Conservation (phyloP, 1,140 invertebrate genomes). For the Procambarus clarkii region DNA sequence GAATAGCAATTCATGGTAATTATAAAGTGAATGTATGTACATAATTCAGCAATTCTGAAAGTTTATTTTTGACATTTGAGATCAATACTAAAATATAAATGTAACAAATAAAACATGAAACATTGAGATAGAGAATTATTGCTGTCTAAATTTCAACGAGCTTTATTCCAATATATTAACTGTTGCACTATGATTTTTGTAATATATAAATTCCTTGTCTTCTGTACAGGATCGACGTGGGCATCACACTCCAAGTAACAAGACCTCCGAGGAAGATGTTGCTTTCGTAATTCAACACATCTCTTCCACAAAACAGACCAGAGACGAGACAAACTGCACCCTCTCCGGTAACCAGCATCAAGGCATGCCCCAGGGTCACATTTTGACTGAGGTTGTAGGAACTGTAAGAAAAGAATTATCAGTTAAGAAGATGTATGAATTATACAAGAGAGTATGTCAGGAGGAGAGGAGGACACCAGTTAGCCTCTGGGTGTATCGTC, state of each 20-base stretch:
- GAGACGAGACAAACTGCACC: not conserved
- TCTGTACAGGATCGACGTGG: constrained; percentile 42
- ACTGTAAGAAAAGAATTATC: constrained; percentile 35
- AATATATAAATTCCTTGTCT: not conserved
- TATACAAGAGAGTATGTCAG: constrained; percentile 45
- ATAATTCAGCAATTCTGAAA: too few species aligned
- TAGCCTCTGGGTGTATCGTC: constrained; percentile 61
- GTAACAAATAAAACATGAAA: too few species aligned
- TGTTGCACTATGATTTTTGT: not conserved
- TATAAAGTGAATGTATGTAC: too few species aligned
- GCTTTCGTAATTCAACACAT: constrained; percentile 44
- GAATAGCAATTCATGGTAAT: too few species aligned
- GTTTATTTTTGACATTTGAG: too few species aligned
- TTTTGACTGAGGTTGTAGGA: not conserved
- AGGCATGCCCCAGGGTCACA: not conserved
- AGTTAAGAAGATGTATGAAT: constrained; percentile 48
- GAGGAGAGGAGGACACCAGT: constrained; percentile 36
- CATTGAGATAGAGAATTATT: not conserved
- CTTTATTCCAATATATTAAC: not conserved
- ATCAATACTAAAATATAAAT: too few species aligned
- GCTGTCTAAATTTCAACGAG: not conserved
- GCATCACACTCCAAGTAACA: constrained; percentile 54
- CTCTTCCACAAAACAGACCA: not conserved
- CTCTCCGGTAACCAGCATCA: not conserved
- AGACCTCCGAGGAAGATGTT: constrained; percentile 43